A percentile compares a stretch with the other conserved stretches of the same genome.
Evolutionary conservation across 2,888 invertebrate genomes (phyloP).

Genomic region (Plagodis dolabraria): DNA sequence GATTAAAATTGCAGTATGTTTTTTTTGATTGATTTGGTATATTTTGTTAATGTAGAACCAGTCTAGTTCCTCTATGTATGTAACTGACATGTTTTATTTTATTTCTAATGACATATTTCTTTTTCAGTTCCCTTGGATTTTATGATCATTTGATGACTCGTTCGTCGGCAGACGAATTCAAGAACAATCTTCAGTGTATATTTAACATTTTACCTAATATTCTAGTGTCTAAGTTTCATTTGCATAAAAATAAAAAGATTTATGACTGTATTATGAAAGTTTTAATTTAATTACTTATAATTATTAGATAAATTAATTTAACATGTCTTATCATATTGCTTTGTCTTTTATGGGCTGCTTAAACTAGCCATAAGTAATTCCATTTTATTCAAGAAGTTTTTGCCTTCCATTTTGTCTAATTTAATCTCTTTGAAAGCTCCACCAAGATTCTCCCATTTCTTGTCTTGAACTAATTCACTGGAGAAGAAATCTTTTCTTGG

Average conservation of each 20-base stretch:
- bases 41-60: no score
- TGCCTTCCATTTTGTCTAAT: conserved; percentile 97
- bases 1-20: no score
- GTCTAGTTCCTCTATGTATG: not conserved
- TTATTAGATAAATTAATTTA: conserved; percentile 54
- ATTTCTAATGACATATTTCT: conserved; percentile 23
- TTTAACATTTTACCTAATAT: conserved; percentile 82
- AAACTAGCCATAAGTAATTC: conserved; percentile 97
- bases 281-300: conserved; percentile 44
- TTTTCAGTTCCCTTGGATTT: conserved; percentile 74
- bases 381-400: conserved; percentile 98
- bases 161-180: conserved; percentile 66
- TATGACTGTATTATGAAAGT: conserved; percentile 34
- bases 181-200: conserved; percentile 83
- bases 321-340: not conserved
- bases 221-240: conserved; percentile 75
- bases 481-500: conserved; percentile 95
- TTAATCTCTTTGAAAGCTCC: conserved; percentile 95
- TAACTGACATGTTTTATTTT: not conserved
- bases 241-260: conserved; percentile 60
- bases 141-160: conserved; percentile 61
- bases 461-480: conserved; percentile 93
- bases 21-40: conserved; percentile 11
- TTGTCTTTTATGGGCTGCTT: conserved; percentile 87
- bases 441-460: conserved; percentile 97